Base-by-base conservation (phyloP, 2,113 vertebrate genomes). In the Neomonachus schauinslandi region DNA sequence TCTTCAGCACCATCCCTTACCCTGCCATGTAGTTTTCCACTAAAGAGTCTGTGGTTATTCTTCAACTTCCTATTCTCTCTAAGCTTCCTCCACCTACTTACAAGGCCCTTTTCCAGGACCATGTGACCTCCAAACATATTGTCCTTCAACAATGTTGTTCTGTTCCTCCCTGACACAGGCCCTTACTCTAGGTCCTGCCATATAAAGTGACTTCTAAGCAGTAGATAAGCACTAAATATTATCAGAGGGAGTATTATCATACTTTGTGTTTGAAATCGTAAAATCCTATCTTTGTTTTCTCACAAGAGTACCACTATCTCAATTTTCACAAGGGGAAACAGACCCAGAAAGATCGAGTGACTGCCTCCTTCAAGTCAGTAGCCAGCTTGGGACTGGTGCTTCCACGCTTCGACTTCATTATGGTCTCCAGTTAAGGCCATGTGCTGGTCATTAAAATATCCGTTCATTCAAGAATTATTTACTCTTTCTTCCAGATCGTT, bases 381-480 rank as follows among this genome's bases (percentile, higher is more conserved):
- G 65, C 69, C 26, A 82, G 49, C 33, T 69, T 72, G 53, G 22
- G 80, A n/a, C 10, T 18, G 82, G 82, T 1, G 3, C 65, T 90
- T 36, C 33, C 9, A 49, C 3, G 7, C 5, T 42, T 36, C 55
- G 18, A 21, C 63, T 85, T 77, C 79, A 59, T 4, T 94, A 63
- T 71, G 42, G 26, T 97, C 86, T 59, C 65, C 74, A n/a, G 42
- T 46, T 69, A 90, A 90, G 92, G 24, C 88, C 69, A 5, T 85
- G 63, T 33, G 80, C 59, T 94, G 79, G 59, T 95, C 93, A 14
- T 95, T 97, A 89, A 97, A 95, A 71, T 89, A 95, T 97, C 87
- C 97, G 96, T 98, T 96, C 93, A 94, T 97, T 96, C 88, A 84
- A 71, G 91, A 97, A 95, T 96, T 98, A 98, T 95, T 97, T 98